phyloP scores from a whole-genome alignment of 2,888 invertebrate species.

The Orthosia gothica region DNA sequence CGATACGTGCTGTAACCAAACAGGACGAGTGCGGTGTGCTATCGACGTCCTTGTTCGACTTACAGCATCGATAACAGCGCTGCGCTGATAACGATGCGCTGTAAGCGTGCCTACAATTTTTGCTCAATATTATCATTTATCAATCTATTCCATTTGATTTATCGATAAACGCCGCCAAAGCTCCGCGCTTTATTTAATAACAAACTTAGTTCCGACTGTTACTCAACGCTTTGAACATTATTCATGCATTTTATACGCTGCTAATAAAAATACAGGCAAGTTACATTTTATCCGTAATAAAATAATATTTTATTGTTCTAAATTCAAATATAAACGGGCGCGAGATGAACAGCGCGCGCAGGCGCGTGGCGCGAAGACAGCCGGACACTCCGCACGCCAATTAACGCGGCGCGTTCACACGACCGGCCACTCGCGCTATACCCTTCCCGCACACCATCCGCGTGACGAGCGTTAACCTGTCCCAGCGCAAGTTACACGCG shows the following conservation, averaged over 20 bases:
- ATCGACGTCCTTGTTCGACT: slow-evolving; percentile 88
- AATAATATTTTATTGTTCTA: slow-evolving; percentile 79
- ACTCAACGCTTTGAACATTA: slow-evolving; percentile 49
- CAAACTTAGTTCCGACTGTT: slow-evolving; percentile 55
- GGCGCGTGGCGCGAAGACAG: slow-evolving; percentile 88
- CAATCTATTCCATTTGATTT: slow-evolving; percentile 21
- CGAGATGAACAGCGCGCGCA: slow-evolving; percentile 77
- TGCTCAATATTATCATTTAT: slow-evolving; percentile 30
- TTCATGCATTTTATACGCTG: slow-evolving; percentile 56
- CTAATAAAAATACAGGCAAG: slow-evolving; percentile 50
- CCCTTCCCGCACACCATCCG: slow-evolving; percentile 78
- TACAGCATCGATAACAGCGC: slow-evolving; percentile 82
- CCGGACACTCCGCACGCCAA: slow-evolving; percentile 87
- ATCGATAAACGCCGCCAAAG: slow-evolving; percentile 48
- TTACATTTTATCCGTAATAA: slow-evolving; percentile 59
- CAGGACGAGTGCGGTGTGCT: slow-evolving; percentile 76
- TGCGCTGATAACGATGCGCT: slow-evolving; percentile 76
- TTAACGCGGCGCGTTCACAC: slow-evolving; percentile 89
- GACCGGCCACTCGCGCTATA: slow-evolving; percentile 76
- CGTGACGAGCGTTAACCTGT: slow-evolving; percentile 75
- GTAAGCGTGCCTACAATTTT: slow-evolving; percentile 60
- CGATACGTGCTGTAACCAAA: slow-evolving; percentile 67
- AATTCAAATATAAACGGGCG: slow-evolving; percentile 81
- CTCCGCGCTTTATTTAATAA: slow-evolving; percentile 45
- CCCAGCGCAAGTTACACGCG: slow-evolving; percentile 65